Conservation (phyloP, 2,113 vertebrate species). For the Eulemur macaco region DNA sequence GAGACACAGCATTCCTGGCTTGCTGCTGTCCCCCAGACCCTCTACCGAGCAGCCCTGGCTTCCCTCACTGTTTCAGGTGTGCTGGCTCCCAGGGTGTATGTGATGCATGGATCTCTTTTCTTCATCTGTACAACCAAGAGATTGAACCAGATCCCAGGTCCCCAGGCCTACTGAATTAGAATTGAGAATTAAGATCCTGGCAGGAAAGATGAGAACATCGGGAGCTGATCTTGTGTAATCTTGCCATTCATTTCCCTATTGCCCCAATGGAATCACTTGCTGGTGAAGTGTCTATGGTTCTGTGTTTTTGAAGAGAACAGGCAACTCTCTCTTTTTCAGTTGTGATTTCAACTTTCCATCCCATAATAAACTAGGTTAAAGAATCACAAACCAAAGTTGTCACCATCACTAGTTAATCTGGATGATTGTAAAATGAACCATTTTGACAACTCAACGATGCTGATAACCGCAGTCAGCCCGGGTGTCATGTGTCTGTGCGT, state of each 20-base stretch:
- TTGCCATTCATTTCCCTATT: background rate
- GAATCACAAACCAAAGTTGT: background rate
- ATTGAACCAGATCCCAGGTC: background rate
- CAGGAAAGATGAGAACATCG: background rate
- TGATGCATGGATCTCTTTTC: background rate
- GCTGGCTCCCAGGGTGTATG: background rate
- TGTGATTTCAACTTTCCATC: constrained; percentile 15
- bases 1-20: background rate
- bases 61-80: background rate
- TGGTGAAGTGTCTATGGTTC: background rate
- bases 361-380: background rate
- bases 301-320: background rate
- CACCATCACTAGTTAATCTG: background rate
- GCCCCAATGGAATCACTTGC: background rate
- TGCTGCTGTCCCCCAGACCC: background rate
- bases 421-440: background rate
- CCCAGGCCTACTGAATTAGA: background rate
- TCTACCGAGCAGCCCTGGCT: background rate
- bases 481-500: background rate
- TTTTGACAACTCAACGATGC: background rate
- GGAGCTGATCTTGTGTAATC: rapidly evolving
- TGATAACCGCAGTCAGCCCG: too few species aligned
- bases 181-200: background rate
- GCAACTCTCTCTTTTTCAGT: background rate
- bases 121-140: background rate